These are phyloP conservation scores for Tonatia bakeri DNA, from an alignment of 2,113 vertebrate genomes.

Conservation along the genomic window DNA sequence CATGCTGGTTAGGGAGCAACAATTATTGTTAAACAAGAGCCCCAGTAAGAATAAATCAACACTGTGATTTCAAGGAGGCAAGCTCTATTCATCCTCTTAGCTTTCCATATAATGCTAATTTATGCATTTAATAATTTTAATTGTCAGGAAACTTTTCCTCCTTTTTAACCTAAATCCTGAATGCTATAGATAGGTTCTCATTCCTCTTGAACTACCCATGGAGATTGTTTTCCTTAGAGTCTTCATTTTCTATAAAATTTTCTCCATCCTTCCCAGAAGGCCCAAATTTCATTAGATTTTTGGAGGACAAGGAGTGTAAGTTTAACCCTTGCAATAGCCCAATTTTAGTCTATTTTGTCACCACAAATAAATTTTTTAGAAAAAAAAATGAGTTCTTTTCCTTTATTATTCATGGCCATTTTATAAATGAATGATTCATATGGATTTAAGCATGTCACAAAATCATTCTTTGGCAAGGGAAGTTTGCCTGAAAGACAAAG, in stretches of 20 bases:
- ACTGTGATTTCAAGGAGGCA: background rate
- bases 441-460: slow-evolving; percentile 13
- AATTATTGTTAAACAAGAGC: background rate
- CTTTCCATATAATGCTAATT: slow-evolving; percentile 10
- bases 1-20: background rate
- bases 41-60: background rate
- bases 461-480: slow-evolving; percentile 4
- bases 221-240: slow-evolving; percentile 44
- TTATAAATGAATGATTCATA: background rate
- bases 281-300: slow-evolving; percentile 48
- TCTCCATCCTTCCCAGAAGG: slow-evolving; percentile 39
- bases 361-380: slow-evolving; percentile 1
- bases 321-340: slow-evolving; percentile 1
- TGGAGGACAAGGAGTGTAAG: background rate
- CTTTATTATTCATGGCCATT: background rate
- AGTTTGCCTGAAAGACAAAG: slow-evolving; percentile 29
- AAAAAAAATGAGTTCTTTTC: background rate
- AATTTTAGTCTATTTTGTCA: slow-evolving; percentile 15
- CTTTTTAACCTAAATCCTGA: slow-evolving; percentile 51
- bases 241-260: slow-evolving; percentile 45
- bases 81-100: background rate
- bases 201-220: slow-evolving; percentile 38
- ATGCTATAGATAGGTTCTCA: slow-evolving; percentile 32
- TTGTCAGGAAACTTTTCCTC: slow-evolving; percentile 8
- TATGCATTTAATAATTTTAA: slow-evolving; percentile 28